These are phyloP conservation scores for Agrochola circellaris DNA, from an alignment of 2,888 invertebrate species.

Conservation along the genomic window DNA sequence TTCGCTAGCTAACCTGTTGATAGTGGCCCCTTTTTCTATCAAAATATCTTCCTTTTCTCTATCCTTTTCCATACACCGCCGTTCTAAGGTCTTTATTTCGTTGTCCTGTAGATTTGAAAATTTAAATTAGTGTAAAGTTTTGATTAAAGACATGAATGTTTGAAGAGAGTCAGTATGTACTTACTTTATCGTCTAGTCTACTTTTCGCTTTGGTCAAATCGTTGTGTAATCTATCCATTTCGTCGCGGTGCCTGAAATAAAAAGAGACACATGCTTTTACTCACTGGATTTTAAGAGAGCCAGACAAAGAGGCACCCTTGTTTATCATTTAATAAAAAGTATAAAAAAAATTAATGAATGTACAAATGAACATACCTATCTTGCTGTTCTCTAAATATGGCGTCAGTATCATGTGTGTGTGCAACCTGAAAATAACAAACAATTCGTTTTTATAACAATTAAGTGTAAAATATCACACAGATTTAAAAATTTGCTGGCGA, in stretches of 20 bases:
- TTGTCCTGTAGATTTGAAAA: slow-evolving; percentile 77
- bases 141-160: not conserved
- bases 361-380: slow-evolving; percentile 78
- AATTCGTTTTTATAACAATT: not conserved
- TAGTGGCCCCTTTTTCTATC: slow-evolving; percentile 91
- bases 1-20: slow-evolving; percentile 91
- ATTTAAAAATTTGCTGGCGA: not conserved
- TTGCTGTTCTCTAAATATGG: slow-evolving; percentile 87
- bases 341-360: not conserved
- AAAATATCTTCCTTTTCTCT: slow-evolving; percentile 91
- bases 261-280: too few relatives aligned
- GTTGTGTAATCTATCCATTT: slow-evolving; percentile 89
- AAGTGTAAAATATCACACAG: not conserved
- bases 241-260: slow-evolving; percentile 83
- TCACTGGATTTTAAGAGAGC: too few relatives aligned
- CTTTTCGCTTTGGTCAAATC: slow-evolving; percentile 89
- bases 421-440: slow-evolving; percentile 78
- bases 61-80: slow-evolving; percentile 90
- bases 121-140: not conserved
- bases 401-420: slow-evolving; percentile 87
- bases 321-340: too few relatives aligned
- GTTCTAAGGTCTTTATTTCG: slow-evolving; percentile 89
- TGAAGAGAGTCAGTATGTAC: slow-evolving; percentile 47
- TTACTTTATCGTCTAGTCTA: slow-evolving; percentile 89
- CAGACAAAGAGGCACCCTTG: too few relatives aligned